Evolutionary conservation across 2,113 vertebrate species (phyloP).

Genomic region (Acrocephalus kingi): DNA sequence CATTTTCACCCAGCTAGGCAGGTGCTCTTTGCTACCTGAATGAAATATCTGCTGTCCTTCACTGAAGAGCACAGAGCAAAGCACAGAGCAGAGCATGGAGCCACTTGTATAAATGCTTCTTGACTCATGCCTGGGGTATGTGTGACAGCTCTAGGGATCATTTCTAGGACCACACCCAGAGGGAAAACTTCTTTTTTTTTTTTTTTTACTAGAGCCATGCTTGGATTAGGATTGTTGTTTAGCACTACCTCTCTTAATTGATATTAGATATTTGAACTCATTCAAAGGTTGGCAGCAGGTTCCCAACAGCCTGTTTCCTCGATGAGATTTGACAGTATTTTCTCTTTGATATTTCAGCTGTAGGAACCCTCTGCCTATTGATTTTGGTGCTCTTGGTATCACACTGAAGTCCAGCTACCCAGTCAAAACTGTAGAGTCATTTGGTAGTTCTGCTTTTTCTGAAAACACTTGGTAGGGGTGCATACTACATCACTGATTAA

Average conservation of each 20-base stretch:
- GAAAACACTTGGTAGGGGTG: not conserved
- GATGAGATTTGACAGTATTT: not conserved
- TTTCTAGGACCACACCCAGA: slow-evolving; percentile 51
- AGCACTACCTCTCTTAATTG: not conserved
- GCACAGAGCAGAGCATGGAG: not conserved
- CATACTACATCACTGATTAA: not conserved
- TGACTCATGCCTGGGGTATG: slow-evolving; percentile 53
- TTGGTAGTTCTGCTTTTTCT: not conserved
- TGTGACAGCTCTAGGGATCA: not conserved
- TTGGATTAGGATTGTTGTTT: slow-evolving; percentile 33
- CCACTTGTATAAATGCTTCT: slow-evolving; percentile 10
- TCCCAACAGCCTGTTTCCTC: not conserved
- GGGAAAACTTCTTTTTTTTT: not conserved
- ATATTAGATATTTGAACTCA: not conserved
- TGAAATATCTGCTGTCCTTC: not conserved
- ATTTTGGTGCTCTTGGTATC: not conserved
- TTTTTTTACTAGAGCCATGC: not conserved
- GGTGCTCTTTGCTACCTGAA: not conserved
- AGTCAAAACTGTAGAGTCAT: not conserved
- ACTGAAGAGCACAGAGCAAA: not conserved
- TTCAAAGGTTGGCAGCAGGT: not conserved
- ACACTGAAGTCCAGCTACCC: not conserved
- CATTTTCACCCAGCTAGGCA: not conserved
- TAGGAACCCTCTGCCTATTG: not conserved
- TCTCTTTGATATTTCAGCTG: not conserved